Base-by-base conservation (phyloP, 2,888 invertebrate species). In the Heliconius ismenius region DNA sequence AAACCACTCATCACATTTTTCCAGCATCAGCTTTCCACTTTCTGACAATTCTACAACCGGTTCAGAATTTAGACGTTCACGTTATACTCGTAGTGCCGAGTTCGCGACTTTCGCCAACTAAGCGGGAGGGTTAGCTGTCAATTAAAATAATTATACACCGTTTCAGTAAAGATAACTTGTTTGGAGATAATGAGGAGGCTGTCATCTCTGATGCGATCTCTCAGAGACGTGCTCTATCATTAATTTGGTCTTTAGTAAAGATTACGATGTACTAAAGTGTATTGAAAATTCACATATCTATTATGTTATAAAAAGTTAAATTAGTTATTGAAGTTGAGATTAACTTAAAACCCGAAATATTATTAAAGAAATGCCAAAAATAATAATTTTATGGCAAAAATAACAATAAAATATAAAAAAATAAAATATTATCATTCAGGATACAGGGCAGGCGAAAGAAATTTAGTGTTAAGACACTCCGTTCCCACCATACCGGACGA, bases 121-220 rank as follows among this genome's bases (percentile, higher is more conserved):
- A 74, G 69, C 75, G 76, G 39, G 78, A 75, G 72, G 80, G 79
- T 81, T 75, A 82, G 81, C 79, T 80, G 84, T 81, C 83, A 85
- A 84, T 84, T 84, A 81, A 77, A 79, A 81, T 83, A 85, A 86
- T 85, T 84, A 81, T 81, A 82, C 81, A 79, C 78, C 80, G 80
- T 75, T 81, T 77, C 78, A 82, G 79, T 78, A 74, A 76, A 81
- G 80, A 84, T 82, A 79, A 81, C 80, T 84, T 84, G 84, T 83
- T 84, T 81, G 79, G 68, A 79, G 81, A 81, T 84, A 84, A 83
- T 82, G 83, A 84, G 81, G 36, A 79, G 81, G 72, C 73, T 70
- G 68, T 73, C 74, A 60, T 72, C 74, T 73, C 68, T 21, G 58
- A 75, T 60, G 68, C 28, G 68, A 76, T 72, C 76, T 60, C 75